Base-by-base conservation (phyloP, 2,113 vertebrate genomes). In the Nyctereutes procyonoides region DNA sequence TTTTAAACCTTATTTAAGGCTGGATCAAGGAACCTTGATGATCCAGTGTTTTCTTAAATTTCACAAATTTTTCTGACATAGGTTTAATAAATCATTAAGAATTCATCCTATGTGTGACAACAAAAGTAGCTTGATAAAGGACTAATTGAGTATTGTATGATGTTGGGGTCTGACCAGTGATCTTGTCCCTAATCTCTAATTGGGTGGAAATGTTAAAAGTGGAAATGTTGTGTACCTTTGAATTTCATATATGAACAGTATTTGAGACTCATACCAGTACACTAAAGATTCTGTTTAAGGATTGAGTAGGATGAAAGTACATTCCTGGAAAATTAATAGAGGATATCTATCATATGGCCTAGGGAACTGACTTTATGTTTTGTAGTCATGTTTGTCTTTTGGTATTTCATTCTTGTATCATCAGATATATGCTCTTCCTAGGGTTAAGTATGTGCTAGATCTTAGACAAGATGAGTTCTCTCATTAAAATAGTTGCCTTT, bases 1-100 rank as follows among this genome's bases (percentile, higher is more conserved):
- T 85, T 94, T 96, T 81, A 95, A 93, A 71, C 63, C 24, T 88
- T 51, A 62, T 73, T 56, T 94, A 90, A 90, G n/a, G 77, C 24
- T 55, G 6, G 11, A 53, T 77, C 48, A 58, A 81, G n/a, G 32
- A 63, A 73, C 38, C 38, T 15, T 83, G 60, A 9, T 69, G n/a
- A 26, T 38, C 90, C 0, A 16, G 13, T 62, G 5, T 82, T 56
- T 55, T 38, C 43, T 20, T 2, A 62, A 53, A 81, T 92, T 86
- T 84, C 8, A 67, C 30, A 93, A 85, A 56, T 65, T 91, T 16
- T 79, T 86, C n/a, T 58, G 58, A 55, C 13, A n/a, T 80, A 84
- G 26, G 2, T 56, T 96, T 15, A 76, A 24, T 48, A 53, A 51
- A 11, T 62, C 58, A 53, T 89, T 96, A 80, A 83, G 56, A 91